Conservation (phyloP, 2,113 vertebrate genomes). For the Eulacestoma nigropectus region DNA sequence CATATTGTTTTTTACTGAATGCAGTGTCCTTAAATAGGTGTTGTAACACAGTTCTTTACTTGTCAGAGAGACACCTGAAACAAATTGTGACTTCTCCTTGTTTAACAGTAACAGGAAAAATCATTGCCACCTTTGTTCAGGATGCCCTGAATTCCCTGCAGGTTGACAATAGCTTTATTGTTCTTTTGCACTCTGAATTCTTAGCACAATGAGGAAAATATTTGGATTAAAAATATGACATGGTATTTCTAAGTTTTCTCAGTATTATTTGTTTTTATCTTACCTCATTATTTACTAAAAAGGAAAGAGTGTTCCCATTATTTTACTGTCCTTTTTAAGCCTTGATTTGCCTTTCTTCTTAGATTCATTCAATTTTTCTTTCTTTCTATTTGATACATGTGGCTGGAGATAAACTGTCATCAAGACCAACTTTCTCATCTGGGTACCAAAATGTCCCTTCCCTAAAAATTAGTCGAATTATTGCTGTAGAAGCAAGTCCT, state of each 20-base stretch:
- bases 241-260: neutral
- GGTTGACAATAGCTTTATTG: neutral
- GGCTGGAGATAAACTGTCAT: neutral
- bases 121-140: neutral
- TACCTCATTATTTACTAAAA: neutral
- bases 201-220: neutral
- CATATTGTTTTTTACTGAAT: neutral
- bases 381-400: neutral
- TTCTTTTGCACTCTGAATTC: neutral
- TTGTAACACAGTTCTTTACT: neutral
- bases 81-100: neutral
- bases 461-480: neutral
- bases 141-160: neutral
- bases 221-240: neutral
- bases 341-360: neutral
- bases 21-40: neutral
- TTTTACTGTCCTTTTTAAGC: neutral
- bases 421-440: neutral
- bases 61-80: neutral
- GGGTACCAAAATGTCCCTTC: neutral
- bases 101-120: neutral
- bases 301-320: neutral
- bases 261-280: neutral
- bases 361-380: neutral
- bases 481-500: neutral